Percentiles rank a stretch among this genome's conserved stretches.
phyloP scores from a whole-genome alignment of 2,113 vertebrate species.

The Paramormyrops kingsleyae region DNA sequence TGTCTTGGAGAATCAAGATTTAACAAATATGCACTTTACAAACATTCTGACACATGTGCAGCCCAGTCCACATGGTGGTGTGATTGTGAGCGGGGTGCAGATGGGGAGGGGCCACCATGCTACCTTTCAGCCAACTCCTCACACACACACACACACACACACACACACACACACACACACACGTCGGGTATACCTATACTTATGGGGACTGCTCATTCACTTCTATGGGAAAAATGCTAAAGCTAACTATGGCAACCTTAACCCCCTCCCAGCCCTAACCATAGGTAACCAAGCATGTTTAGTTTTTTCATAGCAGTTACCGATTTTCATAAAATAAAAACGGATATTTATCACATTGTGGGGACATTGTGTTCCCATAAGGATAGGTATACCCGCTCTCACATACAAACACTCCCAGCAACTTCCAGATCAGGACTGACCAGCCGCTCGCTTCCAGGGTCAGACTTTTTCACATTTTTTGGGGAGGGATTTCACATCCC shows the following conservation, averaged over 20 bases:
- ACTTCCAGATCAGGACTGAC: neutral
- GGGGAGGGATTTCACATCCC: neutral
- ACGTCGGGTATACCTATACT: too few relatives aligned
- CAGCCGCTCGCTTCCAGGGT: neutral
- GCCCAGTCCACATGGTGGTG: neutral
- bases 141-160: neutral
- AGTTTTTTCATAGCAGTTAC: too few relatives aligned
- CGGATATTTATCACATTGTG: too few relatives aligned
- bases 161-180: too few relatives aligned
- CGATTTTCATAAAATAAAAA: too few relatives aligned
- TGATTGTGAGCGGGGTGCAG: neutral
- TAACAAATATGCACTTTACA: neutral
- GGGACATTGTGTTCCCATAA: too few relatives aligned
- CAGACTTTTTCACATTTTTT: neutral
- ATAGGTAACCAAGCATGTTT: too few relatives aligned
- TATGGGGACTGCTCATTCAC: too few relatives aligned
- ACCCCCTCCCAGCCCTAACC: too few relatives aligned
- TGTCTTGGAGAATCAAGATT: neutral
- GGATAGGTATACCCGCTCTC: too few relatives aligned
- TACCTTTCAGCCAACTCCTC: neutral
- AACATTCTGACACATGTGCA: neutral
- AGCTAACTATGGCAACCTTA: too few relatives aligned
- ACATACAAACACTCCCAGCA: neutral
- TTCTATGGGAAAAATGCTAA: too few relatives aligned
- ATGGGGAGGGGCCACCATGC: neutral